phyloP scores from a whole-genome alignment of 1,140 invertebrate genomes.

The Paraescarpia echinospica region DNA sequence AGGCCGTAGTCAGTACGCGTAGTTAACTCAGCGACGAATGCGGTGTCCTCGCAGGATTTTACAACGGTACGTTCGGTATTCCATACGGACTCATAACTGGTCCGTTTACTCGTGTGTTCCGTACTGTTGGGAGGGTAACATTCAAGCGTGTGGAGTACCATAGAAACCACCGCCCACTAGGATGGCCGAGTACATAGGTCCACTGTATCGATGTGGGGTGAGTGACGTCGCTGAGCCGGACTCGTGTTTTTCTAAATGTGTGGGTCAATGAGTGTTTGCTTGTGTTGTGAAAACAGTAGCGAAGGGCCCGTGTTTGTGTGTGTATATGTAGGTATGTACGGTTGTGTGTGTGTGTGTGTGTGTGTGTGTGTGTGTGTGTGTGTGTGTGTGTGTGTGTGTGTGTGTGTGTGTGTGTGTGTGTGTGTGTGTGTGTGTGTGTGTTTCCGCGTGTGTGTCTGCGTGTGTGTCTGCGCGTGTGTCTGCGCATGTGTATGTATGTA shows the following conservation, averaged over 20 bases:
- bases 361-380: slow-evolving; percentile 23
- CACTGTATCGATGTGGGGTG: neutral
- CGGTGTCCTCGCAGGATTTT: neutral
- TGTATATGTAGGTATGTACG: neutral
- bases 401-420: slow-evolving; percentile 17
- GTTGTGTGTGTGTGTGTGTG: slow-evolving; percentile 24
- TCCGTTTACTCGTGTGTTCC: neutral
- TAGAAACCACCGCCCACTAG: neutral
- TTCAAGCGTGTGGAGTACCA: neutral
- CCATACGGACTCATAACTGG: neutral
- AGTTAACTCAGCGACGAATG: neutral
- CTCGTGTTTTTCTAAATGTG: neutral
- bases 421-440: slow-evolving; percentile 23
- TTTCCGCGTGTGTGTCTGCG: neutral
- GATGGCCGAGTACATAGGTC: neutral
- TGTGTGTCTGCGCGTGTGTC: neutral
- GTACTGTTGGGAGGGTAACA: neutral
- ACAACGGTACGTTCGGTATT: neutral
- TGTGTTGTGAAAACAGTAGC: neutral
- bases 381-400: slow-evolving; percentile 20
- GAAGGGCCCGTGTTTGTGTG: neutral
- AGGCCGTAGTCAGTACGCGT: neutral
- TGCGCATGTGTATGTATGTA: neutral
- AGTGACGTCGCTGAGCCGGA: neutral
- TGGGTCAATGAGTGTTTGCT: neutral